Conservation (phyloP, 2,113 vertebrate species). For the Chloropsis cyanopogon region DNA sequence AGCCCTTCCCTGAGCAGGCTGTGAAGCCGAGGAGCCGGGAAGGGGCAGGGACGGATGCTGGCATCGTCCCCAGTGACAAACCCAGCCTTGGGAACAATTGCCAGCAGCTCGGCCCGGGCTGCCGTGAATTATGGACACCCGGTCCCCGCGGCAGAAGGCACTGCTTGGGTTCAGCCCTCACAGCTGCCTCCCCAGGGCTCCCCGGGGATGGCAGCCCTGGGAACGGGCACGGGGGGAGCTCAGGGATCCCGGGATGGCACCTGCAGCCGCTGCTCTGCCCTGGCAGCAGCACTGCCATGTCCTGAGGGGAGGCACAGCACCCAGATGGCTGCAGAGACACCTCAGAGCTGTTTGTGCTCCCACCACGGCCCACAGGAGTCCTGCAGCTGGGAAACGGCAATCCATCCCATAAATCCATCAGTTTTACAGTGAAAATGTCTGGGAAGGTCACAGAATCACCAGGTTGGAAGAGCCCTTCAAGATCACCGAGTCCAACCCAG, state of each 20-base stretch:
- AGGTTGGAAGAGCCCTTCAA: background rate
- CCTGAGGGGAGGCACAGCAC: fast-evolving
- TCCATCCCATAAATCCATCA: background rate
- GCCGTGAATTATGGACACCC: background rate
- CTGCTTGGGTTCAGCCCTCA: constrained; percentile 37
- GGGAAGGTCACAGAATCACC: background rate
- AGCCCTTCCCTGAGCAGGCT: background rate
- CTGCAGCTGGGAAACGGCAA: background rate
- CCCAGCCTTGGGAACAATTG: background rate
- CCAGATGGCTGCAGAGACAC: background rate
- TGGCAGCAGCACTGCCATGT: background rate
- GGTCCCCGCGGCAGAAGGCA: background rate
- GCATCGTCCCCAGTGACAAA: background rate
- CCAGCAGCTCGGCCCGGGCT: background rate
- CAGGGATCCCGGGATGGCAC: background rate
- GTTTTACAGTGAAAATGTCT: fast-evolving
- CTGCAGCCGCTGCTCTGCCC: background rate
- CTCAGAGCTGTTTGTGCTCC: fast-evolving
- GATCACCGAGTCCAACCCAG: background rate
- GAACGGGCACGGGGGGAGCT: background rate
- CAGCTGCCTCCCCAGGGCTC: constrained; percentile 24
- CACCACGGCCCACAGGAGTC: fast-evolving
- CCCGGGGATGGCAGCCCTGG: background rate
- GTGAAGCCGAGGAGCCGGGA: background rate
- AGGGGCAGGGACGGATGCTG: background rate